These are phyloP conservation scores for Hymenochirus boettgeri DNA, from an alignment of 2,113 vertebrate species.

Conservation along the genomic window DNA sequence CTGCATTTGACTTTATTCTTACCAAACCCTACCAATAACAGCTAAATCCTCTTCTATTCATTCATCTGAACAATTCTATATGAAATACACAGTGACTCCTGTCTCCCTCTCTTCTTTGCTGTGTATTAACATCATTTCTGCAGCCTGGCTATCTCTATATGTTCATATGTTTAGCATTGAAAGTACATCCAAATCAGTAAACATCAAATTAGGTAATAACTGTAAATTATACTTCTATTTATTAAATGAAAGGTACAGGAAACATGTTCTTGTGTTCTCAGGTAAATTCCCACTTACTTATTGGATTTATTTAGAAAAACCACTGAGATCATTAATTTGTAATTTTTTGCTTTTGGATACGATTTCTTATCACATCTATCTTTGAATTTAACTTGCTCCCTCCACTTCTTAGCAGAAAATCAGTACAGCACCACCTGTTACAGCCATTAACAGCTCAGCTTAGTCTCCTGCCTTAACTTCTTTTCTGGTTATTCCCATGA, in stretches of 20 bases:
- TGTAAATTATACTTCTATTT: constrained; percentile 19
- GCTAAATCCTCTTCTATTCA: too few species aligned
- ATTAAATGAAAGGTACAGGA: constrained; percentile 12
- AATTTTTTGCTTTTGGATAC: constrained; percentile 64
- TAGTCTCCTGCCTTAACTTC: constrained; percentile 46
- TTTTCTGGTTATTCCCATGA: constrained; percentile 55
- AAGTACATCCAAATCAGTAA: not conserved
- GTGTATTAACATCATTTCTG: too few species aligned
- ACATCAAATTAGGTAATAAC: constrained; percentile 21
- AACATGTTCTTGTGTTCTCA: constrained; percentile 9
- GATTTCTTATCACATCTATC: constrained; percentile 76
- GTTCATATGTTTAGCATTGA: too few species aligned
- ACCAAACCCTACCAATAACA: too few species aligned
- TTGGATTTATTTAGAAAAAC: not conserved
- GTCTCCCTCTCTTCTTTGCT: too few species aligned
- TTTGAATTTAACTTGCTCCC: constrained; percentile 70
- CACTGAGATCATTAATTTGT: constrained; percentile 18
- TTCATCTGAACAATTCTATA: too few species aligned
- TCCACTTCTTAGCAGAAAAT: constrained; percentile 65
- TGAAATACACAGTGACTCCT: too few species aligned
- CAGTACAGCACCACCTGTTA: constrained; percentile 66
- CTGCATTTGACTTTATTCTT: too few species aligned
- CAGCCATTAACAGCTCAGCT: constrained; percentile 57
- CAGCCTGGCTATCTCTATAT: too few species aligned
- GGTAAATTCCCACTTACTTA: constrained; percentile 17